A percentile compares a stretch with the other conserved stretches of the same genome.
phyloP scores from a whole-genome alignment of 2,888 invertebrate species.

The Helicoverpa assulta region DNA sequence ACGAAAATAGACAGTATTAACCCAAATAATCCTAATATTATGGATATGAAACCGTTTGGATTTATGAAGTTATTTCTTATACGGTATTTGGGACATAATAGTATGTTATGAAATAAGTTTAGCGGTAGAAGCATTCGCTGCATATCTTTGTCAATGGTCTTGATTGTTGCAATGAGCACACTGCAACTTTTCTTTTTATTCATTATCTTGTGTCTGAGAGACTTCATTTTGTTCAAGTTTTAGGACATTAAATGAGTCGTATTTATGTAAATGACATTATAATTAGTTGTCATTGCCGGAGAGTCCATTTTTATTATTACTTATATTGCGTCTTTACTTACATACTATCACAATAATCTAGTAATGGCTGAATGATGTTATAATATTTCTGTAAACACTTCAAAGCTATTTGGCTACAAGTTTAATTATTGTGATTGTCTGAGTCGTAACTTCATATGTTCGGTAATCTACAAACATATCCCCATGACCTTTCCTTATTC shows the following conservation, averaged over 20 bases:
- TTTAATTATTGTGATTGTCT: too few species aligned
- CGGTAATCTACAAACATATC: too few species aligned
- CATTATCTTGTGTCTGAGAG: not conserved
- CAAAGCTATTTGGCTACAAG: too few species aligned
- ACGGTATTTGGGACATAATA: conserved; percentile 1
- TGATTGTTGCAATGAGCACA: not conserved
- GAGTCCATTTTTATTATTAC: too few species aligned
- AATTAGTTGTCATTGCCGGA: not conserved
- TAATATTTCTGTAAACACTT: too few species aligned
- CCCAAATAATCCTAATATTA: not conserved
- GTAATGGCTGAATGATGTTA: too few species aligned
- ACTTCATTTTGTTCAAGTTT: not conserved
- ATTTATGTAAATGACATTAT: not conserved
- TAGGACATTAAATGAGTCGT: not conserved
- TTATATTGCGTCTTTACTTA: too few species aligned
- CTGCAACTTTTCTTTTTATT: not conserved
- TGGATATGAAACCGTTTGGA: conserved; percentile 1
- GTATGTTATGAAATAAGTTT: not conserved
- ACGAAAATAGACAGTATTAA: not conserved
- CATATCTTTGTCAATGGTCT: conserved; percentile 13
- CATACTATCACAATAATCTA: too few species aligned
- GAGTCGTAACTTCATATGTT: too few species aligned
- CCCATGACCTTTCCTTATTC: not conserved
- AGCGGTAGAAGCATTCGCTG: conserved; percentile 20
- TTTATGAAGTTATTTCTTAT: conserved; percentile 6